These are phyloP conservation scores for Amphimallon solstitiale DNA, from an alignment of 2,888 invertebrate genomes.

Conservation along the genomic window DNA sequence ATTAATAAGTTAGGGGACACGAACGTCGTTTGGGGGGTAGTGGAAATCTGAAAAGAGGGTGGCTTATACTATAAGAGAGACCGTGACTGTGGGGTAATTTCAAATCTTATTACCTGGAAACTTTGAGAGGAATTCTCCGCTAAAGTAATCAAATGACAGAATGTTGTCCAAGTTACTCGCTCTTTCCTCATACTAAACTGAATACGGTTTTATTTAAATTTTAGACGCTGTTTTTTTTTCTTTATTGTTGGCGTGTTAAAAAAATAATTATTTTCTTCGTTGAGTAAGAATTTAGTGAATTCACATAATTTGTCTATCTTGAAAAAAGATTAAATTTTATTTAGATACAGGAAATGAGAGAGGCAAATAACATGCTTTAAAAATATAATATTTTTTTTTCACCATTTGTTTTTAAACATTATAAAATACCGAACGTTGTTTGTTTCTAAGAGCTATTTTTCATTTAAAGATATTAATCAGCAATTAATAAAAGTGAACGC, in stretches of 20 bases:
- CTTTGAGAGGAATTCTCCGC: constrained; percentile 14
- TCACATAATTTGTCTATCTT: not conserved
- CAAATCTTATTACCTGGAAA: constrained; percentile 32
- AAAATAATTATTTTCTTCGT: not conserved
- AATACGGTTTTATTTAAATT: no score
- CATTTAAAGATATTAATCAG: no score
- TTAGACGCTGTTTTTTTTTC: not conserved
- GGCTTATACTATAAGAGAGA: not conserved
- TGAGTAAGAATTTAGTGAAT: not conserved
- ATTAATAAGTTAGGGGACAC: constrained; percentile 12
- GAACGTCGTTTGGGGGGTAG: not conserved
- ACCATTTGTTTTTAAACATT: no score
- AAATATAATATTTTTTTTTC: no score
- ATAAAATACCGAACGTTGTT: no score
- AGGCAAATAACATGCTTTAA: no score
- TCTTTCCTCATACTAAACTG: not conserved
- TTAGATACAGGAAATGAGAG: no score
- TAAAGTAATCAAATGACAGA: not conserved
- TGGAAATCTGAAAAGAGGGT: constrained; percentile 4
- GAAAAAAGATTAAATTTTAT: no score
- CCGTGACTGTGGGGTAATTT: not conserved
- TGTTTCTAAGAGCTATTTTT: no score
- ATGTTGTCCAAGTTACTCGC: constrained; percentile 1
- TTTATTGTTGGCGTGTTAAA: not conserved
- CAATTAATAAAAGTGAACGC: no score